phyloP scores from a whole-genome alignment of 2,797 vertebrate species.

The Chelidonichthys spinosus region DNA sequence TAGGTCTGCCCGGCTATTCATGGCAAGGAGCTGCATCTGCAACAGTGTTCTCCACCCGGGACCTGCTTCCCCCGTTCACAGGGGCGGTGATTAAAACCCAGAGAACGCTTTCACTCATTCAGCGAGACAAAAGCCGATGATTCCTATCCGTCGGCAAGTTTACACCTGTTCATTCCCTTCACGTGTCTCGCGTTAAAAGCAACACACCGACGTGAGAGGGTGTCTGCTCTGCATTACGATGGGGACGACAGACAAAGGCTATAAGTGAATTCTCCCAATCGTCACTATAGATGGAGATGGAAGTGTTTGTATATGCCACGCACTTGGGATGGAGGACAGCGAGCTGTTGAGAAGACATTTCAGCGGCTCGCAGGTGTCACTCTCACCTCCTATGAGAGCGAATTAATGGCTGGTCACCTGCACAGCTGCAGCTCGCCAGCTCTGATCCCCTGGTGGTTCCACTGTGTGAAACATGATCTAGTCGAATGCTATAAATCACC shows the following conservation, averaged over 20 bases:
- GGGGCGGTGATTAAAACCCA: slow-evolving; percentile 82
- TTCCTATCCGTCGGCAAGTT: slow-evolving; percentile 78
- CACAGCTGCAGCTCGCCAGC: slow-evolving; percentile 50
- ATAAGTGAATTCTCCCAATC: slow-evolving; percentile 33
- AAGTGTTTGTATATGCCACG: slow-evolving; percentile 34
- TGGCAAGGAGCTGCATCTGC: slow-evolving; percentile 70
- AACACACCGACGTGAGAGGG: slow-evolving; percentile 58
- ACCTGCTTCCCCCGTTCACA: slow-evolving; percentile 77
- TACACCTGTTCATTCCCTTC: slow-evolving; percentile 60
- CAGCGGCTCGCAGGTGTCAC: slow-evolving; percentile 20
- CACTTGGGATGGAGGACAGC: slow-evolving; percentile 10
- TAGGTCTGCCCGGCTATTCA: slow-evolving; percentile 79
- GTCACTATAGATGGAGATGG: neutral
- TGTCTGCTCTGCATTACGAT: slow-evolving; percentile 14
- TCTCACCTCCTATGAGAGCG: slow-evolving; percentile 37
- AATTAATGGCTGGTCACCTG: slow-evolving; percentile 60
- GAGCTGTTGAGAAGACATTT: slow-evolving; percentile 7
- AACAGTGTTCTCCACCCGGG: slow-evolving; percentile 62
- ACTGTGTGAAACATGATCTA: slow-evolving; percentile 63
- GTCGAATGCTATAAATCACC: slow-evolving; percentile 80
- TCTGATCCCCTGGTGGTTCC: slow-evolving; percentile 56
- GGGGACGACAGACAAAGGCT: slow-evolving; percentile 33
- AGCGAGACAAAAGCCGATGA: slow-evolving; percentile 80
- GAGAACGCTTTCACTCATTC: slow-evolving; percentile 79
- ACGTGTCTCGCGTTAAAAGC: slow-evolving; percentile 69